phyloP scores from a whole-genome alignment of 2,797 vertebrate species.

The Pangasius larnaudii region DNA sequence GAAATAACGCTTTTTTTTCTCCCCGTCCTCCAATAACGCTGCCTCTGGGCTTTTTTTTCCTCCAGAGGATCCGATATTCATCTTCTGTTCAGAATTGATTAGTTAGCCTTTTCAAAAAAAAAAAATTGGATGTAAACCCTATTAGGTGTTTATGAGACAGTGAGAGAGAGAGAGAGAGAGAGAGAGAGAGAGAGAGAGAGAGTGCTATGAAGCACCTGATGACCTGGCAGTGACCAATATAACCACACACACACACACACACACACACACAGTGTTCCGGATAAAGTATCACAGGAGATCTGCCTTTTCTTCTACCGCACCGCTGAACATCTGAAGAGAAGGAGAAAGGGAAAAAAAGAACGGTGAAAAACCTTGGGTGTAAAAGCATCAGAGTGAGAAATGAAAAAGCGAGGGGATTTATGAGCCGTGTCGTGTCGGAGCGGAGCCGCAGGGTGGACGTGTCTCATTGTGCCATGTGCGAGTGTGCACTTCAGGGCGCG shows the following conservation, averaged over 20 bases:
- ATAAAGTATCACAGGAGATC: not conserved
- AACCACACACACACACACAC: not conserved
- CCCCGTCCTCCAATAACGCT: not conserved
- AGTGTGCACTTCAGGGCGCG: not conserved
- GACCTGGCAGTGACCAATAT: not conserved
- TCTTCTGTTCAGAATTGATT: not conserved
- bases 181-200: too few species aligned
- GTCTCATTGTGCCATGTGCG: not conserved
- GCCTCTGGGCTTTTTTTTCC: not conserved
- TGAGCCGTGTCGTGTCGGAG: not conserved
- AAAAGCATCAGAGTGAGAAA: conserved; percentile 35
- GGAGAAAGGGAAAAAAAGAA: not conserved
- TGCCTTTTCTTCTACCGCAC: not conserved
- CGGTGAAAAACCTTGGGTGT: not conserved
- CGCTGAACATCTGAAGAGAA: not conserved
- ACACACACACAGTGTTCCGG: not conserved
- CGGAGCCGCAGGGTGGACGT: conserved; percentile 7
- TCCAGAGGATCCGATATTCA: not conserved
- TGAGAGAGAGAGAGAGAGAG: not conserved
- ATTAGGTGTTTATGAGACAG: not conserved
- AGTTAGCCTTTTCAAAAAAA: not conserved
- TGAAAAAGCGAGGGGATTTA: conserved; percentile 13
- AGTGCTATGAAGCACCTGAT: not conserved
- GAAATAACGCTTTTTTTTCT: not conserved
- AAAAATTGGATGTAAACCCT: not conserved